Base-by-base conservation (phyloP, 2,888 invertebrate genomes). In the Caenorhabditis afra region DNA sequence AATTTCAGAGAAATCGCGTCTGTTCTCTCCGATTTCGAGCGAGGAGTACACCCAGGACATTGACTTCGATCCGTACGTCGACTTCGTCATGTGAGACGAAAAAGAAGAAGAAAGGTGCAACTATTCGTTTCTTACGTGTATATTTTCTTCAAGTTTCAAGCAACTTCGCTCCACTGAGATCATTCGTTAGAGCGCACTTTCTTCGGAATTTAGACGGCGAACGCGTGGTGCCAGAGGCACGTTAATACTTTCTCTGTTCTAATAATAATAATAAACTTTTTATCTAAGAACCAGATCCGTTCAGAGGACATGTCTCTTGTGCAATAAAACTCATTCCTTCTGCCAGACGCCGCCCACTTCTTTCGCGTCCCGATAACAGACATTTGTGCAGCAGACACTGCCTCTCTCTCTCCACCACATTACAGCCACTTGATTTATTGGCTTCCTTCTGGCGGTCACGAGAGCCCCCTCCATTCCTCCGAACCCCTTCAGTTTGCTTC, bases 11-110 rank as follows among this genome's bases (percentile, higher is more conserved):
- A 79, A 79, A 41, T 79, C 79, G 14, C 67, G 67, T 18, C 35
- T 79, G n/a, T 78, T 78, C 66, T 44, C 78, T 8, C 66, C 65
- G 11, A 58, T 61, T 10, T 61, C 61, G 1, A 74, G 74, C 68
- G 79, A 79, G 41, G 79, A 79, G 50, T 79, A 79, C 55, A 58
- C 68, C 11, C 79, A 79, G 57, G 74, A 79, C 22, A 61, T 79
- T 10, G 75, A 78, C 23, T 78, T 78, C 20, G 78, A 78, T 44
- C 71, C 71, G n/a, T 78, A 73, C 52, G 78, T 78, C 12, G 78
- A 78, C 47, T 78, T 78, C 44, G 73, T 68, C 35, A 68, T 50
- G 57, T 57, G 35, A 47, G 16, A 1, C 1, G 12, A 41, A 14
- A 18, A 18, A 29, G 22, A 1, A 44, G 23, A 53, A 44, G 14